These are phyloP conservation scores for Helicoverpa assulta DNA, from an alignment of 2,888 invertebrate species.

Conservation along the genomic window DNA sequence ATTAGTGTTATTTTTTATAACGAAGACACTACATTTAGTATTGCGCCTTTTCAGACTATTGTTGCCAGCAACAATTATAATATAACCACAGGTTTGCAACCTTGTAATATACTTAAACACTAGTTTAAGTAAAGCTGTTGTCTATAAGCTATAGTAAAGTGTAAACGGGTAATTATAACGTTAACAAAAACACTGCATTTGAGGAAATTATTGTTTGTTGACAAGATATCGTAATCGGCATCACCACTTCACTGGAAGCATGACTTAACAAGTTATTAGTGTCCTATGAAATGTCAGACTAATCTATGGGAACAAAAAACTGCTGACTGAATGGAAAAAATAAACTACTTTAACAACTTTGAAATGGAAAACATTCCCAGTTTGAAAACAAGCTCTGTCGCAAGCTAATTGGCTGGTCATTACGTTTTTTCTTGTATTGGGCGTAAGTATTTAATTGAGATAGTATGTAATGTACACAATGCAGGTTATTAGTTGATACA, in stretches of 20 bases:
- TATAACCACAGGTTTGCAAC: not conserved
- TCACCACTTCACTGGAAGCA: not conserved
- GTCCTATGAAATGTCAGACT: no score
- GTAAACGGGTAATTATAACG: not conserved
- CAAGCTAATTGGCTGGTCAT: constrained; percentile 34
- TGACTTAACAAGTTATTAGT: no score
- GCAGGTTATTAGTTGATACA: constrained; percentile 58
- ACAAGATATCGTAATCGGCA: not conserved
- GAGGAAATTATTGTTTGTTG: not conserved
- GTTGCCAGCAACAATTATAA: not conserved
- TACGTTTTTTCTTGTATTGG: constrained; percentile 29
- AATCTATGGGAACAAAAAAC: no score
- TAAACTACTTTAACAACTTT: no score
- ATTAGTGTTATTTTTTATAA: constrained; percentile 63
- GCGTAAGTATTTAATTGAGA: constrained; percentile 42
- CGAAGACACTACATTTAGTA: constrained; percentile 32
- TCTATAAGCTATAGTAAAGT: not conserved
- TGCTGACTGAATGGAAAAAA: no score
- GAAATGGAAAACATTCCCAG: not conserved
- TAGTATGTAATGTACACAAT: constrained; percentile 61
- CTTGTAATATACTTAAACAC: not conserved
- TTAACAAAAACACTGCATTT: not conserved
- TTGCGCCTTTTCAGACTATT: constrained; percentile 33
- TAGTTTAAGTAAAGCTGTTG: not conserved
- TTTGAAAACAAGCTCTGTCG: not conserved